A percentile compares a stretch with the other conserved stretches of the same genome.
These are phyloP conservation scores for Neofelis nebulosa DNA, from an alignment of 2,113 vertebrate species.

Conservation along the genomic window DNA sequence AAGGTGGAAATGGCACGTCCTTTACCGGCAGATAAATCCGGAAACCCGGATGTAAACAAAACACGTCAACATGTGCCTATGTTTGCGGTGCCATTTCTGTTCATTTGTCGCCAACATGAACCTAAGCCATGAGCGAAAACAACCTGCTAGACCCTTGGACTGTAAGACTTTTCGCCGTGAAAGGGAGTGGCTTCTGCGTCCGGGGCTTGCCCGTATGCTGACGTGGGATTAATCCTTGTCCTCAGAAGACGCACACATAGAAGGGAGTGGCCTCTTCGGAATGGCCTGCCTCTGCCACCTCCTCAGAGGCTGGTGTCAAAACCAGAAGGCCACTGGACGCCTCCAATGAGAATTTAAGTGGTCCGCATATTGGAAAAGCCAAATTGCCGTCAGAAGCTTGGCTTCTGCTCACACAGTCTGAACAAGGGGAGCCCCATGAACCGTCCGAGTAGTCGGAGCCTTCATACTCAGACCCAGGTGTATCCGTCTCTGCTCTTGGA, in stretches of 20 bases:
- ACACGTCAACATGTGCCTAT: slow-evolving; percentile 8
- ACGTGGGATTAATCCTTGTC: neutral
- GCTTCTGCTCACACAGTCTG: neutral
- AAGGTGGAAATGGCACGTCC: neutral
- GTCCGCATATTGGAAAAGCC: neutral
- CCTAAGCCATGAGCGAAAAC: neutral
- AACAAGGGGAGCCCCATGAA: neutral
- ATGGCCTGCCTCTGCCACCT: neutral
- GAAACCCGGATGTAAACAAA: slow-evolving; percentile 65
- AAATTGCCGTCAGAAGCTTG: neutral
- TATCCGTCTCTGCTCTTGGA: accelerated
- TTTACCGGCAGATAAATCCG: slow-evolving; percentile 56
- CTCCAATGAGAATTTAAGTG: neutral
- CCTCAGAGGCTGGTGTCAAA: neutral
- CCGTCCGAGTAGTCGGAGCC: neutral
- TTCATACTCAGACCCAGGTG: neutral
- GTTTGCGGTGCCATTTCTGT: neutral
- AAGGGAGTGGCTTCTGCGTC: neutral
- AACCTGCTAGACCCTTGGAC: neutral
- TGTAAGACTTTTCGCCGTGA: neutral
- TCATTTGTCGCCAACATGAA: neutral
- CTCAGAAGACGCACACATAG: neutral
- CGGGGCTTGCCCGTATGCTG: neutral
- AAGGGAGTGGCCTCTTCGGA: neutral
- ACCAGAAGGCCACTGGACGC: neutral